phyloP scores from a whole-genome alignment of 2,888 invertebrate genomes.

The Cosmorhoe ocellata region DNA sequence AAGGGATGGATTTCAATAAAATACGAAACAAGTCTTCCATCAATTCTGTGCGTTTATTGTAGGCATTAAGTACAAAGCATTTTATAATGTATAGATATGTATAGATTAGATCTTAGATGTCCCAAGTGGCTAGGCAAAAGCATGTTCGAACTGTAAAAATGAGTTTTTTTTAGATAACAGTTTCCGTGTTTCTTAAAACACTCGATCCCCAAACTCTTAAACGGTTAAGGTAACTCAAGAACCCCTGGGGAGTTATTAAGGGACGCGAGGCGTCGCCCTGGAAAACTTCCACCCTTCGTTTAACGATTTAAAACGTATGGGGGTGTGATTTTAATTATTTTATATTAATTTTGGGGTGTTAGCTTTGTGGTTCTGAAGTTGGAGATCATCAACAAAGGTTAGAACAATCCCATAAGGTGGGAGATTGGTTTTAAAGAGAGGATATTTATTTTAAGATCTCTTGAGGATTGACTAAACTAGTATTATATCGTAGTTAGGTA shows the following conservation, averaged over 20 bases:
- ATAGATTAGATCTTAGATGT: too few relatives aligned
- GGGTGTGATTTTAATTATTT: constrained; percentile 53
- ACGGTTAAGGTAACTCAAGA: constrained; percentile 36
- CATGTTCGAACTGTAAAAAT: too few relatives aligned
- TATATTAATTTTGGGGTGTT: constrained; percentile 31
- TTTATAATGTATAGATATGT: too few relatives aligned
- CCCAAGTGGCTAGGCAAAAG: too few relatives aligned
- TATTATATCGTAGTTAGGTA: too few relatives aligned
- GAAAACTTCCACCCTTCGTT: constrained; percentile 47
- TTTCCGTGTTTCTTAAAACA: constrained; percentile 1
- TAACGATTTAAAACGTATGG: constrained; percentile 43
- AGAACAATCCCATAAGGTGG: background rate
- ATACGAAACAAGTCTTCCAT: too few relatives aligned
- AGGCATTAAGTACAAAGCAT: too few relatives aligned
- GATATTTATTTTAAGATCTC: too few relatives aligned
- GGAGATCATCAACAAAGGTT: constrained; percentile 16
- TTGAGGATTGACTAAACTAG: too few relatives aligned
- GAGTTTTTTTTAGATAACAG: too few relatives aligned
- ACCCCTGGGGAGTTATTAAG: constrained; percentile 28
- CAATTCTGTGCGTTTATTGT: too few relatives aligned
- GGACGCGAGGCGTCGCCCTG: constrained; percentile 45
- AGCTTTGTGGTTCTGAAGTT: constrained; percentile 28
- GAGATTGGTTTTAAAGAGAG: constrained; percentile 6
- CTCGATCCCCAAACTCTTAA: constrained; percentile 6
- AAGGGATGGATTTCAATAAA: too few relatives aligned